Evolutionary conservation across 2,888 invertebrate species (phyloP), one percentile per base, ranked within the genome.

Genomic region (Pelosia muscerda): DNA sequence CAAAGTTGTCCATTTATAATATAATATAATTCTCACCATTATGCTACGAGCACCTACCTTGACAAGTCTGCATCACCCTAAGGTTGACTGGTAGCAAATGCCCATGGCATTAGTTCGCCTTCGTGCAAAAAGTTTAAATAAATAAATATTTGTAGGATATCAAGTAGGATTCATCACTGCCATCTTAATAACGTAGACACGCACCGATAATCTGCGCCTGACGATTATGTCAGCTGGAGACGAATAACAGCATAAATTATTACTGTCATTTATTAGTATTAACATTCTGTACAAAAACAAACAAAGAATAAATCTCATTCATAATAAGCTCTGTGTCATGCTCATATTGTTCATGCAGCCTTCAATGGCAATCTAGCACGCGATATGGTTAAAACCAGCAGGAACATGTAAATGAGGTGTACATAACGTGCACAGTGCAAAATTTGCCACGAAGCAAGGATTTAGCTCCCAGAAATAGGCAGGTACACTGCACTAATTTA

Each of bases 321-420:
- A 65, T 28, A 61, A 61, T 61, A 55, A 55, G 38, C 38, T 57
- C 22, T 58, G 38, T 56, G 61, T 56, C 38, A 58, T n/a, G n/a
- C n/a, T n/a, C n/a, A n/a, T n/a, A n/a, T n/a, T n/a, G n/a, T n/a
- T n/a, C n/a, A n/a, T 60, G 34, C 60, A 58, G 53, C 15, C 31
- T 65, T 69, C 67, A 71, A 73, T 81, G 76, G 67, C 74, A 78
- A 63, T 68, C 66, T 71, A 62, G 60, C 78, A 76, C 69, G 78
- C 71, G 61, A 77, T 70, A 60, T 56, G 60, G 49, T 34, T 60
- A 4, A 69, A 66, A 28, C 54, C 31, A 69, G 63, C 68, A 66
- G 68, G 68, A 63, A 42, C 53, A 62, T 56, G 26, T 60, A 67
- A 49, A n/a, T n/a, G n/a, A n/a, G n/a, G 19, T 57, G 70, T 59